phyloP scores from a whole-genome alignment of 2,113 vertebrate genomes.

The Chrysemys picta region DNA sequence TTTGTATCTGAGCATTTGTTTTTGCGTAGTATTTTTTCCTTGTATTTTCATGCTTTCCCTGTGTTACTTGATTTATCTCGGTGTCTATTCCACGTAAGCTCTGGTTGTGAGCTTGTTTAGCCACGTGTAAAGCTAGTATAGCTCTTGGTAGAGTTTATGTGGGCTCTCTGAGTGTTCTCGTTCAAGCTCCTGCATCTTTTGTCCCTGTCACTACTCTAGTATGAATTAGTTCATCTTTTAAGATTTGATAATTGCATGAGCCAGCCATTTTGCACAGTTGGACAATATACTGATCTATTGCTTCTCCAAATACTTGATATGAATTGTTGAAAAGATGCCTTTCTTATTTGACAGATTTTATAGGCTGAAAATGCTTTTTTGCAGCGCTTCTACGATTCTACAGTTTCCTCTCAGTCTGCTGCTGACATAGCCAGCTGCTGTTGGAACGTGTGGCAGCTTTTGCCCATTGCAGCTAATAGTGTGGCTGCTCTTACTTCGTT shows the following conservation, averaged over 20 bases:
- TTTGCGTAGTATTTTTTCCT: background rate
- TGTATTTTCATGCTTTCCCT: background rate
- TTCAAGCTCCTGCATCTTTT: background rate
- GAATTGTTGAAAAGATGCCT: background rate
- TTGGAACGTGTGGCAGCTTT: background rate
- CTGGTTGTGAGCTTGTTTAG: background rate
- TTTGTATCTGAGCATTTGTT: background rate
- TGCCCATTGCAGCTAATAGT: constrained; percentile 19
- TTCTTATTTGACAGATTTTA: background rate
- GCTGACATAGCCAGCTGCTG: constrained; percentile 4
- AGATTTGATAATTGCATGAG: background rate
- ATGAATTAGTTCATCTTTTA: background rate
- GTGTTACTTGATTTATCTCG: background rate
- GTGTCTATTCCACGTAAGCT: fast-evolving
- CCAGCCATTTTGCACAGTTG: background rate
- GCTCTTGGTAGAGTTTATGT: background rate
- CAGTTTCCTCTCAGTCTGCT: background rate
- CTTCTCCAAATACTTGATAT: background rate
- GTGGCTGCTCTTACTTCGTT: background rate
- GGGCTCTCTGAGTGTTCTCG: background rate
- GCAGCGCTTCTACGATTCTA: background rate
- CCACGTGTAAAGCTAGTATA: background rate
- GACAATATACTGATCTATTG: background rate
- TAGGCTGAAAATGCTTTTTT: background rate
- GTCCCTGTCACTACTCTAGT: background rate